A percentile compares a stretch with the other conserved stretches of the same genome.
Conservation (phyloP, 2,113 vertebrate species). For the Asarcornis scutulata region DNA sequence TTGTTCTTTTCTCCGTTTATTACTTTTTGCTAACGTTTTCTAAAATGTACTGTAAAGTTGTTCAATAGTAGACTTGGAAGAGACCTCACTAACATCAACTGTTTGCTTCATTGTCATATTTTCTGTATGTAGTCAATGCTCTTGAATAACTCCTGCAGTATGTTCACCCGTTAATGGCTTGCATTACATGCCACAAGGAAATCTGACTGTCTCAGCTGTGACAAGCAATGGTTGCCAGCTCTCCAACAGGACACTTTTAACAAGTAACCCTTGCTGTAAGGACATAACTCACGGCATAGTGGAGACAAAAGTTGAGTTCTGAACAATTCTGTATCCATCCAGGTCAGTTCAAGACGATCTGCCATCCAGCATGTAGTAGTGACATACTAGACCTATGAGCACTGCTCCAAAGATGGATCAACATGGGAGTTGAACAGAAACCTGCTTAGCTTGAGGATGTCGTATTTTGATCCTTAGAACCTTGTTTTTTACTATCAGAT, state of each 20-base stretch:
- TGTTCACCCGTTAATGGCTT: not conserved
- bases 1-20: not conserved
- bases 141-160: not conserved
- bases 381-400: constrained; percentile 82
- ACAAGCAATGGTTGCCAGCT: not conserved
- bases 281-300: rapidly evolving
- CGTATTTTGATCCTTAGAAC: not conserved
- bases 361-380: constrained; percentile 81
- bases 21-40: not conserved
- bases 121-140: not conserved
- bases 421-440: constrained; percentile 87
- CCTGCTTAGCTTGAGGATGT: not conserved
- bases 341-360: constrained; percentile 73
- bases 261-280: not conserved
- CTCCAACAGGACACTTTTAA: not conserved
- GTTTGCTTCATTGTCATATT: not conserved
- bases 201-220: not conserved
- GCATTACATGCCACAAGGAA: not conserved
- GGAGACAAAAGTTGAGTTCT: too few relatives aligned
- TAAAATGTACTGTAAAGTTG: not conserved
- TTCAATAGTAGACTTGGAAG: not conserved
- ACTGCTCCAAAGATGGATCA: constrained; percentile 75
- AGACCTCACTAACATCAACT: not conserved
- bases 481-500: not conserved
- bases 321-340: not conserved